Conservation (phyloP, 2,113 vertebrate genomes). For the Hippocampus zosterae region DNA sequence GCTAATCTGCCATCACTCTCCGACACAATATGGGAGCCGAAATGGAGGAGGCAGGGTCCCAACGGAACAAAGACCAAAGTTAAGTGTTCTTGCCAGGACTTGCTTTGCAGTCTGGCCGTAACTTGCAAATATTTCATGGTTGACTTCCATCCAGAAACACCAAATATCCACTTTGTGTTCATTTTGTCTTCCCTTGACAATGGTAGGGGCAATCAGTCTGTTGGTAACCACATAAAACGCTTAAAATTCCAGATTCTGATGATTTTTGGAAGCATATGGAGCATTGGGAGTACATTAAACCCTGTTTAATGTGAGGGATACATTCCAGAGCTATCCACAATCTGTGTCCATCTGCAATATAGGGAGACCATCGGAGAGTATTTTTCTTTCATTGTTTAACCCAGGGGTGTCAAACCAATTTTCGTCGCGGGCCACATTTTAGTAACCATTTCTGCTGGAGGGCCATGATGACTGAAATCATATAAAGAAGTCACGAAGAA, state of each 20-base stretch:
- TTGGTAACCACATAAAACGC: neutral
- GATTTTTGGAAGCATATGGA: neutral
- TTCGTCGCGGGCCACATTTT: no score
- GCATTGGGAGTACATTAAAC: neutral
- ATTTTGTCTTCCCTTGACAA: neutral
- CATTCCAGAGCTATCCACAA: neutral
- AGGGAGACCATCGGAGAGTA: no score
- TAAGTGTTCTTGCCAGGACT: conserved; percentile 4
- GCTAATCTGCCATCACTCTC: neutral
- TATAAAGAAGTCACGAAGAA: no score
- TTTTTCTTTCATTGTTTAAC: no score
- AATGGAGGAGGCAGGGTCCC: conserved; percentile 1
- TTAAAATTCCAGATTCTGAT: neutral
- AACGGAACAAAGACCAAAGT: conserved; percentile 1
- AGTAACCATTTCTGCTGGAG: no score
- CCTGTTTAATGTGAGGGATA: neutral
- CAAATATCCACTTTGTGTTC: neutral
- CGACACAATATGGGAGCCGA: neutral
- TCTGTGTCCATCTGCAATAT: neutral
- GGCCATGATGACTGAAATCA: no score
- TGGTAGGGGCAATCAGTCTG: neutral
- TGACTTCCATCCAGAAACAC: neutral
- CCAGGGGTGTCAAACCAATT: no score
- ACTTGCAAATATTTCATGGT: neutral
- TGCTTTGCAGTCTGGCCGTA: neutral